A percentile compares a stretch with the other conserved stretches of the same genome.
Evolutionary conservation across 2,888 invertebrate genomes (phyloP).

Genomic region (Cheilosia pagana): DNA sequence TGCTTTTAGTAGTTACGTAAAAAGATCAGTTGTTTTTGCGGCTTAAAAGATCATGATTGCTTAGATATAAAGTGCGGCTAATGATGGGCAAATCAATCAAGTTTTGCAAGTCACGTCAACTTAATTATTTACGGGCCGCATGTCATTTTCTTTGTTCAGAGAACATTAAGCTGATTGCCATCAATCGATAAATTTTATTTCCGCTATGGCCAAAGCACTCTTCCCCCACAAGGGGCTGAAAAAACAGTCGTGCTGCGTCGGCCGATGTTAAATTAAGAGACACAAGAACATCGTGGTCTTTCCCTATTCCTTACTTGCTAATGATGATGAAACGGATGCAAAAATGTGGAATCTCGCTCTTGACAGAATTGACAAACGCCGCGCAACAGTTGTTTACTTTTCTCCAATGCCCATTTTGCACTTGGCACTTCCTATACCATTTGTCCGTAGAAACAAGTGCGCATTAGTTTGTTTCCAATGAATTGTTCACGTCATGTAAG

Average conservation of each 20-base stretch:
- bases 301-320: neutral
- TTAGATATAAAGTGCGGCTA: neutral
- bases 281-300: neutral
- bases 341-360: neutral
- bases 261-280: neutral
- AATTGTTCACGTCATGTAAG: slow-evolving; percentile 17
- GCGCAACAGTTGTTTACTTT: slow-evolving; percentile 58
- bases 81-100: neutral
- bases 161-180: neutral
- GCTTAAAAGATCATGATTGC: neutral
- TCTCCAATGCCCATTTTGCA: slow-evolving; percentile 1
- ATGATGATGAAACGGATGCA: neutral
- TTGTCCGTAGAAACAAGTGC: slow-evolving; percentile 35
- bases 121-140: slow-evolving; percentile 5
- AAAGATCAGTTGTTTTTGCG: too few species aligned
- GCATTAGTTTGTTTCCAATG: slow-evolving; percentile 42
- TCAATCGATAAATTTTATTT: slow-evolving; percentile 32
- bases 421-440: slow-evolving; percentile 26
- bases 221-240: too few species aligned
- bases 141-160: slow-evolving; percentile 4
- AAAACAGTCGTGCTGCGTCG: neutral
- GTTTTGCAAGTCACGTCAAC: slow-evolving; percentile 21
- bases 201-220: neutral
- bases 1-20: too few species aligned
- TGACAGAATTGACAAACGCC: slow-evolving; percentile 6